Conservation (phyloP, 2,888 invertebrate species). For the Tethea ocularis region DNA sequence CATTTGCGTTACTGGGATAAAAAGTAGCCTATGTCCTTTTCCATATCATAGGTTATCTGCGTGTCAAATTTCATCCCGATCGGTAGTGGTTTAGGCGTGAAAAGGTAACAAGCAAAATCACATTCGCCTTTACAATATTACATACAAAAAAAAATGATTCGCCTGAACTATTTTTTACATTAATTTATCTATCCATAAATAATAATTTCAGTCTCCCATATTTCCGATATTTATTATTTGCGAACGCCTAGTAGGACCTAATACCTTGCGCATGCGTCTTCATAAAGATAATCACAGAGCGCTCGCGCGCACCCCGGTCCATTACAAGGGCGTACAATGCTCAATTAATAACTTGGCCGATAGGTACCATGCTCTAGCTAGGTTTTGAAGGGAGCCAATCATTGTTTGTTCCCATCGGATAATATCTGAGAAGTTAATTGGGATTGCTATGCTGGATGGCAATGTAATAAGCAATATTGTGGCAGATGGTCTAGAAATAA, state of each 20-base stretch:
- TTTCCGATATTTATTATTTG: background rate
- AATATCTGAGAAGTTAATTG: conserved; percentile 39
- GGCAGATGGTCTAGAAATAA: background rate
- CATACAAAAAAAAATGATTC: too few species aligned
- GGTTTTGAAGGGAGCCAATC: conserved; percentile 33
- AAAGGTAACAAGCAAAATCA: too few species aligned
- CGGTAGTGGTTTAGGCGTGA: too few species aligned
- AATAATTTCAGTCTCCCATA: too few species aligned
- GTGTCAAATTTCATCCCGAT: too few species aligned
- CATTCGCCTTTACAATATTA: too few species aligned
- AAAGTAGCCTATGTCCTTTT: too few species aligned
- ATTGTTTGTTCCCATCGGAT: conserved; percentile 30
- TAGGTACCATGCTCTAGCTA: conserved; percentile 30
- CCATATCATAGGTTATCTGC: too few species aligned
- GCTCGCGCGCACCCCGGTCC: conserved; percentile 34
- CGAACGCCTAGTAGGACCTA: conserved; percentile 19
- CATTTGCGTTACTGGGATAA: too few species aligned
- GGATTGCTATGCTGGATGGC: conserved; percentile 11
- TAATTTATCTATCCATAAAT: too few species aligned
- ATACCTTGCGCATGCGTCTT: conserved; percentile 36
- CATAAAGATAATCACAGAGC: conserved; percentile 45
- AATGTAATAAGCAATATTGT: conserved; percentile 12
- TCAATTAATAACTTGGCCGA: conserved; percentile 51
- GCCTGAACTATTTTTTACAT: too few species aligned
- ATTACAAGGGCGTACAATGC: conserved; percentile 52